Evolutionary conservation across 2,888 invertebrate genomes (phyloP).

Genomic region (Temnothorax rugatulus): DNA sequence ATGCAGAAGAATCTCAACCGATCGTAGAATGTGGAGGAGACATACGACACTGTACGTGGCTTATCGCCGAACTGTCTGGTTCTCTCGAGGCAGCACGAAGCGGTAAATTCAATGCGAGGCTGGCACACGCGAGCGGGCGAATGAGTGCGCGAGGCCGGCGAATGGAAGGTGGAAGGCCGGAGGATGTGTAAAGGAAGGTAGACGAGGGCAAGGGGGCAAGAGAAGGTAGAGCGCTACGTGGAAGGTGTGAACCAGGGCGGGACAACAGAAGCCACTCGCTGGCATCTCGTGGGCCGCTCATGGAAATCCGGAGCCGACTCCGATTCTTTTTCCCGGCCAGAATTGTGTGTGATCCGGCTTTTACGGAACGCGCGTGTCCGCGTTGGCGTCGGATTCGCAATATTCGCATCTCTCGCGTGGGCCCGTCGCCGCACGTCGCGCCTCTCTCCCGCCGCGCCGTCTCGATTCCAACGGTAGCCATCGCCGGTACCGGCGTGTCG

Average conservation of each 20-base stretch:
- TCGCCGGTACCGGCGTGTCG: conserved; percentile 44
- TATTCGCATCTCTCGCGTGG: conserved; percentile 65
- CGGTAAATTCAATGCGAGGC: conserved; percentile 69
- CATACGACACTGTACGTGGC: conserved; percentile 45
- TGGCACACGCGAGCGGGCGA: conserved; percentile 53
- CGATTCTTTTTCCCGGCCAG: conserved; percentile 59
- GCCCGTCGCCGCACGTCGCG: conserved; percentile 45
- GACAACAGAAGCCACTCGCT: conserved; percentile 61
- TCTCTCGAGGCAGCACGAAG: conserved; percentile 65
- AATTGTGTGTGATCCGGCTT: conserved; percentile 75
- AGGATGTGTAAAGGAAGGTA: conserved; percentile 43
- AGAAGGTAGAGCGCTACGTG: conserved; percentile 14
- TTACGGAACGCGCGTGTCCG: conserved; percentile 41
- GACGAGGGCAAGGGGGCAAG: conserved; percentile 31
- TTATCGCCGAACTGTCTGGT: conserved; percentile 65
- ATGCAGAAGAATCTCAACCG: conserved; percentile 67
- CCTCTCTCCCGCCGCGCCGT: conserved; percentile 28
- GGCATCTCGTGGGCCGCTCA: conserved; percentile 72
- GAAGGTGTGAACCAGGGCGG: conserved; percentile 41
- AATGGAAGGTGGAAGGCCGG: conserved; percentile 48
- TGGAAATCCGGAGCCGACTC: conserved; percentile 71
- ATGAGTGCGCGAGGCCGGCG: conserved; percentile 33
- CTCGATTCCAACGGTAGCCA: conserved; percentile 68
- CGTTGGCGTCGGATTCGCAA: conserved; percentile 72
- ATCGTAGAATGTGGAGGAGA: conserved; percentile 63